phyloP scores from a whole-genome alignment of 2,113 vertebrate species.

The Deroptyus accipitrinus region DNA sequence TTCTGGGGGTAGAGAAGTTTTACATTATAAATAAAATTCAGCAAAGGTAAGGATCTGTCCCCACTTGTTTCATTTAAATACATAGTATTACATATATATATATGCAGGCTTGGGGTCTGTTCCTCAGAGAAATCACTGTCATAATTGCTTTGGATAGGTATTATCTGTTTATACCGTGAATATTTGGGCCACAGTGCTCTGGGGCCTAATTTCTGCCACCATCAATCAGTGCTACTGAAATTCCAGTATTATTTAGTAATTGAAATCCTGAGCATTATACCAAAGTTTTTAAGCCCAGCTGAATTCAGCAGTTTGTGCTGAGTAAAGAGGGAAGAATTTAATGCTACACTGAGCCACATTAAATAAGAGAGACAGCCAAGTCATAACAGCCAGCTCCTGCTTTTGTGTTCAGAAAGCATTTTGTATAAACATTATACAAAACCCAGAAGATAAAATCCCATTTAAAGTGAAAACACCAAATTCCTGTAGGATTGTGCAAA shows the following conservation, averaged over 20 bases:
- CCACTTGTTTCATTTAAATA: background rate
- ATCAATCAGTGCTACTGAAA: background rate
- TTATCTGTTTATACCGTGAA: background rate
- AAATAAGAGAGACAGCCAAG: background rate
- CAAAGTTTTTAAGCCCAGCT: background rate
- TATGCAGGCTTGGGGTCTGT: background rate
- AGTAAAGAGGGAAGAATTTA: background rate
- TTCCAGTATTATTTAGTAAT: background rate
- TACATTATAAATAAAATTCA: background rate
- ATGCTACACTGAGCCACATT: background rate
- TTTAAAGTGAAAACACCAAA: background rate
- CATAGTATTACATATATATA: background rate
- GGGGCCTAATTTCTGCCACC: background rate
- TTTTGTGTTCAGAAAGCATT: background rate
- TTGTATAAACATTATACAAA: background rate
- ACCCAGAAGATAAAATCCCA: background rate
- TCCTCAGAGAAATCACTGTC: constrained; percentile 4
- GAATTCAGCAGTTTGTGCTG: constrained; percentile 13
- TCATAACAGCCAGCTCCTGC: background rate
- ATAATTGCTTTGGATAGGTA: constrained; percentile 5
- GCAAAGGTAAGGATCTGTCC: background rate
- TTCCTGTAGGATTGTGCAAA: background rate
- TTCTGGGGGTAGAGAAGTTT: background rate
- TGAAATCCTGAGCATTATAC: background rate
- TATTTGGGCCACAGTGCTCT: constrained; percentile 5